Evolutionary conservation across 2,113 vertebrate species (phyloP).

Genomic region (Brachyhypopomus occidentalis): DNA sequence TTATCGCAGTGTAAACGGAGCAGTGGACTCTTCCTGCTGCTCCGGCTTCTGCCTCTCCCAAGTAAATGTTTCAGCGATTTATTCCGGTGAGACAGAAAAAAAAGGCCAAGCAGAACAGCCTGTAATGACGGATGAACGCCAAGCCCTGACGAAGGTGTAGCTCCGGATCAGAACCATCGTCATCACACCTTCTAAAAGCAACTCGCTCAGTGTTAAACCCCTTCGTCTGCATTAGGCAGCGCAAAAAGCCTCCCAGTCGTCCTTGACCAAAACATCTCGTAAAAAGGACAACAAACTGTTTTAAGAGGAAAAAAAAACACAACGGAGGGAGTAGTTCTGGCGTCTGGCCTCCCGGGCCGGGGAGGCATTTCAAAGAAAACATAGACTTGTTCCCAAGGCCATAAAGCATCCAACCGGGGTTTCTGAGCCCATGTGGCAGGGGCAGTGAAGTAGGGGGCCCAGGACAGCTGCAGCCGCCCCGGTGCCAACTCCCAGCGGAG

Average conservation of each 20-base stretch:
- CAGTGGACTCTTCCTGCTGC: too few relatives aligned
- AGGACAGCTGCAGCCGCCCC: conserved; percentile 74
- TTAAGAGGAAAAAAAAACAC: background rate
- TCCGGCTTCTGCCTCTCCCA: too few relatives aligned
- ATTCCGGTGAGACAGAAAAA: too few relatives aligned
- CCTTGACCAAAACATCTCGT: too few relatives aligned
- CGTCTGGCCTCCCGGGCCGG: conserved; percentile 18
- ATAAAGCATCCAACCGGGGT: conserved; percentile 67
- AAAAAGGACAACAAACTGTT: background rate
- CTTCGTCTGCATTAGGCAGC: background rate
- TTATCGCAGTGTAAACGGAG: too few relatives aligned
- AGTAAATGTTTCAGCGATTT: too few relatives aligned
- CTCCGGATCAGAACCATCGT: background rate
- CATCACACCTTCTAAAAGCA: background rate
- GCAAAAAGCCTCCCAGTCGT: too few relatives aligned
- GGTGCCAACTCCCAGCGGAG: conserved; percentile 73
- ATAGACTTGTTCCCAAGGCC: conserved; percentile 57
- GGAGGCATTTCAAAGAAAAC: conserved; percentile 48
- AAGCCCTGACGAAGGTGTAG: too few relatives aligned
- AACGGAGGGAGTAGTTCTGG: conserved; percentile 6
- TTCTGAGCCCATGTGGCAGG: conserved; percentile 62
- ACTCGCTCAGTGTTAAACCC: background rate
- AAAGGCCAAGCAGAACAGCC: too few relatives aligned
- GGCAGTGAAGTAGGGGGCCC: conserved; percentile 53
- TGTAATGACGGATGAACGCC: too few relatives aligned